These are phyloP conservation scores for Neolamprologus kungweensis DNA, from an alignment of 2,113 vertebrate genomes.

Conservation along the genomic window DNA sequence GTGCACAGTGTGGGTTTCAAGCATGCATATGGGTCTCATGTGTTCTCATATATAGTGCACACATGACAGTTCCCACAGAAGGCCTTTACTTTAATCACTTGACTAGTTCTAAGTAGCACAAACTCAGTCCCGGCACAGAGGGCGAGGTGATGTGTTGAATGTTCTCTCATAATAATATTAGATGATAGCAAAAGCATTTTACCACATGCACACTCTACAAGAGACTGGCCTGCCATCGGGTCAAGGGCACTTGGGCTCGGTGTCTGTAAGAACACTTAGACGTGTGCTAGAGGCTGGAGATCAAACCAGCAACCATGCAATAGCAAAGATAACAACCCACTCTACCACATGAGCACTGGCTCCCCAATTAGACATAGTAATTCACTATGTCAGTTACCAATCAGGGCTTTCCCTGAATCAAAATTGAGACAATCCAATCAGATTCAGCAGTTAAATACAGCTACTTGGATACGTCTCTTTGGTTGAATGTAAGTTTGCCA, in stretches of 20 bases:
- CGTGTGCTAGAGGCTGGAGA: background rate
- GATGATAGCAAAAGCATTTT: background rate
- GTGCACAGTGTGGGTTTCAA: background rate
- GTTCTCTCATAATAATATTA: background rate
- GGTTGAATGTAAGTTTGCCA: background rate
- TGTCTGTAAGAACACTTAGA: background rate
- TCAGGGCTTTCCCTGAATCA: background rate
- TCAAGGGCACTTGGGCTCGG: background rate
- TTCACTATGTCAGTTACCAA: background rate
- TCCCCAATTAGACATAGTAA: background rate
- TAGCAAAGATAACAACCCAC: background rate
- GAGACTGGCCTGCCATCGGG: background rate
- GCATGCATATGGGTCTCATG: background rate
- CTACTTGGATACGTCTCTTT: background rate
- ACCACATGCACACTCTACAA: background rate
- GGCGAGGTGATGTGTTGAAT: background rate
- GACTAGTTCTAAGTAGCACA: background rate
- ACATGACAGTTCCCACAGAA: background rate
- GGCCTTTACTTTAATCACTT: background rate
- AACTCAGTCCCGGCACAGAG: background rate
- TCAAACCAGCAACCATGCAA: background rate
- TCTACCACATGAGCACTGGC: background rate
- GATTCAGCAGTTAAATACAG: background rate
- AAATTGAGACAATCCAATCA: background rate
- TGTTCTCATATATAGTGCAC: background rate